Evolutionary conservation across 2,888 invertebrate genomes (phyloP).

Genomic region (Trichogramma dendrolimi): DNA sequence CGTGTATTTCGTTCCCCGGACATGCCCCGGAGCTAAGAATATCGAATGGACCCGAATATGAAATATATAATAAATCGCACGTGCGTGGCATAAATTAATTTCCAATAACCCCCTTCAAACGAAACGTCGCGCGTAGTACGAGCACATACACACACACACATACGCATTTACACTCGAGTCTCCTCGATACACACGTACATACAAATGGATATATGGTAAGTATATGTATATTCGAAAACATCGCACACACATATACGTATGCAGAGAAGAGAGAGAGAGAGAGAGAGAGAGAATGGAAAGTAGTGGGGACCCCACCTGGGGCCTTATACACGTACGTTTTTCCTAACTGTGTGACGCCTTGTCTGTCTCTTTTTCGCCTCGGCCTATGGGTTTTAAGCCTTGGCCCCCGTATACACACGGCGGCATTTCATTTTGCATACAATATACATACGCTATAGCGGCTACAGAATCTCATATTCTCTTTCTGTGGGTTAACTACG

Average conservation of each 20-base stretch:
- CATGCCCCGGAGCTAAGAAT: no score
- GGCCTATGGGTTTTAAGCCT: slow-evolving; percentile 1
- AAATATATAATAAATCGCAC: background rate
- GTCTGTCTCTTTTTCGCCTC: background rate
- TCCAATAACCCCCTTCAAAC: background rate
- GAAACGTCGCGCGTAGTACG: slow-evolving; percentile 30
- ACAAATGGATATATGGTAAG: no score
- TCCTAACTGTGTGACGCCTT: slow-evolving; percentile 17
- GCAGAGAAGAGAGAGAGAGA: slow-evolving; percentile 16
- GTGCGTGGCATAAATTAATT: slow-evolving; percentile 10
- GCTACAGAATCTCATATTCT: slow-evolving; percentile 41
- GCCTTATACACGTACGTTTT: slow-evolving; percentile 33
- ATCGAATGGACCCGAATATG: no score
- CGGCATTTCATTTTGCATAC: slow-evolving; percentile 15
- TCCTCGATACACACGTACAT: no score
- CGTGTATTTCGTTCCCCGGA: no score
- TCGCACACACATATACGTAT: slow-evolving; percentile 31
- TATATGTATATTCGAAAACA: slow-evolving; percentile 29
- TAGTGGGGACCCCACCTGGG: slow-evolving; percentile 47
- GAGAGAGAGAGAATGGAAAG: slow-evolving; percentile 24
- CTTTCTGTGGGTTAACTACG: no score
- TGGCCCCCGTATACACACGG: slow-evolving; percentile 25
- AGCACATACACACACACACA: slow-evolving; percentile 31
- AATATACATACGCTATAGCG: background rate
- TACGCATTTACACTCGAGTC: slow-evolving; percentile 21